Conservation (phyloP, 2,888 invertebrate genomes). For the Agrotis segetum region DNA sequence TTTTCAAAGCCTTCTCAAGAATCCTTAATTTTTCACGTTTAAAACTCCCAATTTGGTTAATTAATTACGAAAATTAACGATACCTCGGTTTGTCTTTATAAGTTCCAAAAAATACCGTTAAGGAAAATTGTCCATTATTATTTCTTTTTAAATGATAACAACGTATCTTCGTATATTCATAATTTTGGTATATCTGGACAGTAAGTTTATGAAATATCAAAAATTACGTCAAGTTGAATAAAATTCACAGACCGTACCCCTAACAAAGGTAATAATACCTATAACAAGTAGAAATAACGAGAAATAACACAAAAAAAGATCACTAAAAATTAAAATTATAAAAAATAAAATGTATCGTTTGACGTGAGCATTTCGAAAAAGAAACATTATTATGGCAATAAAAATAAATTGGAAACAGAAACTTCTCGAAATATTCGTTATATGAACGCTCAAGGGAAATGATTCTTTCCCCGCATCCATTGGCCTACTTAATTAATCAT, state of each 20-base stretch:
- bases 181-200: too few relatives aligned
- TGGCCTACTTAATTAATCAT: conserved; percentile 5
- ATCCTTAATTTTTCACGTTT: background rate
- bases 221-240: too few relatives aligned
- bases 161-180: background rate
- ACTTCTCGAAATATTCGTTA: conserved; percentile 3
- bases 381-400: background rate
- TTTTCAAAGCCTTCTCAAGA: conserved; percentile 4
- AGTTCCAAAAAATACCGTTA: background rate
- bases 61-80: background rate
- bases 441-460: conserved; percentile 7
- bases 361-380: background rate
- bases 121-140: background rate
- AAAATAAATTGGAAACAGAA: background rate
- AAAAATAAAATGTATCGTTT: background rate
- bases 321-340: background rate
- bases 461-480: conserved; percentile 7
- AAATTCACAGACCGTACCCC: background rate
- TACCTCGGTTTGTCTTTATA: background rate
- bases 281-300: background rate
- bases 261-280: background rate
- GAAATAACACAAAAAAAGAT: background rate
- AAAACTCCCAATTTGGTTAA: background rate
- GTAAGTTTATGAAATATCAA: too few relatives aligned
- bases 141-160: background rate